phyloP scores from a whole-genome alignment of 2,113 vertebrate species.

The Scytalopus superciliaris region DNA sequence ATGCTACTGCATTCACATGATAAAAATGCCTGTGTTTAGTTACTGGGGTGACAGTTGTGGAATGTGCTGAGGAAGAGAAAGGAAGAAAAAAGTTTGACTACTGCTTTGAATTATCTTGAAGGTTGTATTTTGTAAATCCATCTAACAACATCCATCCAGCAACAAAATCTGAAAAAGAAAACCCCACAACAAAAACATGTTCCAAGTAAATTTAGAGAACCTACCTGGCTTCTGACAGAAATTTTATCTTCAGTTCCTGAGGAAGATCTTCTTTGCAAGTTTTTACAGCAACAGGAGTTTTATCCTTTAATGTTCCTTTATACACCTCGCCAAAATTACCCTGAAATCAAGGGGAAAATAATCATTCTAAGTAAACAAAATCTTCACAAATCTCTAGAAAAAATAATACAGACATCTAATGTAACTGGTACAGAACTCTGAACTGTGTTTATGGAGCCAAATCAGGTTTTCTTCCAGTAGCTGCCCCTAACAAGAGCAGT shows the following conservation, averaged over 20 bases:
- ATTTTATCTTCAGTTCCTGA: constrained; percentile 85
- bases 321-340: constrained; percentile 98
- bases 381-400: neutral
- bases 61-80: neutral
- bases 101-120: neutral
- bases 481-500: neutral
- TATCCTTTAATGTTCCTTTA: constrained; percentile 92
- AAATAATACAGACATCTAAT: neutral
- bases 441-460: neutral
- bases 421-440: neutral
- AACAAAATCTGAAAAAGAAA: neutral
- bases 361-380: neutral
- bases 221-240: constrained; percentile 95
- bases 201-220: constrained; percentile 28
- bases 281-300: constrained; percentile 91
- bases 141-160: neutral
- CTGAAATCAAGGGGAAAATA: constrained; percentile 64
- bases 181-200: neutral
- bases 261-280: constrained; percentile 98
- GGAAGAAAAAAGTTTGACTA: neutral
- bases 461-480: neutral
- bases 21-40: neutral
- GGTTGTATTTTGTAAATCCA: neutral
- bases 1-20: accelerated
- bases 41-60: neutral